These are phyloP conservation scores for Eristalis tenax DNA, from an alignment of 2,888 invertebrate species.

Conservation along the genomic window DNA sequence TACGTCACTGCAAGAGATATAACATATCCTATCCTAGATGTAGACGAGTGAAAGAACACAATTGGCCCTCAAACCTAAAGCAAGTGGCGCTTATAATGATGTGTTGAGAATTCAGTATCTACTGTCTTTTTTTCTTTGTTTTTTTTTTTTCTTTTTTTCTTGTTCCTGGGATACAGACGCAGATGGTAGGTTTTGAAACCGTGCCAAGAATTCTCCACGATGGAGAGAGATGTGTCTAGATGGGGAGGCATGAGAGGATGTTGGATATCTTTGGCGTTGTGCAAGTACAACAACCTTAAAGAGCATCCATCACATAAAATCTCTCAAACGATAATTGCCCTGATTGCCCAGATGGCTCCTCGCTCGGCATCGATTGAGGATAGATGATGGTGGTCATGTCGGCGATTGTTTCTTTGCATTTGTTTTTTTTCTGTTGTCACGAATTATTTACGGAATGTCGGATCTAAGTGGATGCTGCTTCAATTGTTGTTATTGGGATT, in stretches of 20 bases:
- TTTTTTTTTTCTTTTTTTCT: slow-evolving; percentile 5
- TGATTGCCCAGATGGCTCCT: slow-evolving; percentile 4
- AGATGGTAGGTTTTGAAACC: slow-evolving; percentile 33
- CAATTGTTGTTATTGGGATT: not conserved
- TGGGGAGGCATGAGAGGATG: not conserved
- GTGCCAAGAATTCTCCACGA: slow-evolving; percentile 39
- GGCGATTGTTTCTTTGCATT: not conserved
- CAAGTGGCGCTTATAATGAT: slow-evolving; percentile 57
- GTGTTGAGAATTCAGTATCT: slow-evolving; percentile 43
- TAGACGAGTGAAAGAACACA: slow-evolving; percentile 4
- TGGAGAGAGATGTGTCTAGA: not conserved
- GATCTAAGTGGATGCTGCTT: slow-evolving; percentile 2
- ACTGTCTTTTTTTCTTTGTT: slow-evolving; percentile 10
- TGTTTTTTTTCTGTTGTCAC: not conserved
- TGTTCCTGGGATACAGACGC: not conserved
- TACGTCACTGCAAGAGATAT: slow-evolving; percentile 11
- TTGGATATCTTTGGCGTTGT: slow-evolving; percentile 7
- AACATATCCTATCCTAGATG: slow-evolving; percentile 11
- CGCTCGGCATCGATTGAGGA: slow-evolving; percentile 1
- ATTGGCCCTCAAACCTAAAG: slow-evolving; percentile 42
- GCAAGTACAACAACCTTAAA: slow-evolving; percentile 37
- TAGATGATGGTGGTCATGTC: not conserved
- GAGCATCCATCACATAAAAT: slow-evolving; percentile 20
- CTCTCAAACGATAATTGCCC: slow-evolving; percentile 19
- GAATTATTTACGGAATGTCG: slow-evolving; percentile 11